A percentile compares a stretch with the other conserved stretches of the same genome.
phyloP scores from a whole-genome alignment of 1,140 invertebrate species.

The Cydia amplana region DNA sequence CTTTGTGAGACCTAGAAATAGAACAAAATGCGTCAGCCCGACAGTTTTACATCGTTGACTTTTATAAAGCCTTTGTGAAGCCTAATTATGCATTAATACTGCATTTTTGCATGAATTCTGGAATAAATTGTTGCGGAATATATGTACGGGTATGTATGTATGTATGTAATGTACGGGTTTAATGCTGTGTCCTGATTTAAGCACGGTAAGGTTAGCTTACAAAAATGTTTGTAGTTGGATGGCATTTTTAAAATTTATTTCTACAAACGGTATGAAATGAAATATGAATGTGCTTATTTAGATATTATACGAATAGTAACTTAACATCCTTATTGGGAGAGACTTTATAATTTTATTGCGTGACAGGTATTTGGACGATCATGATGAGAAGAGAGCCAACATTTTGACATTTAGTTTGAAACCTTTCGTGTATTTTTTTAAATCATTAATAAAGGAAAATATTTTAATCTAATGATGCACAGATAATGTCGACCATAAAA shows the following conservation, averaged over 20 bases:
- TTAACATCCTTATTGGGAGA: not conserved
- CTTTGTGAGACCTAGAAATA: constrained; percentile 7
- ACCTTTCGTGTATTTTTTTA: too few species aligned
- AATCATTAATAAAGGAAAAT: too few species aligned
- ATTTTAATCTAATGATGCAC: too few species aligned
- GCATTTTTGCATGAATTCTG: not conserved
- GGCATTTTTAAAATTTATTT: not conserved
- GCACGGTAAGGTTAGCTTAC: not conserved
- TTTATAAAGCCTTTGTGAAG: constrained; percentile 29
- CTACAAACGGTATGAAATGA: not conserved
- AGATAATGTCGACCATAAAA: too few species aligned
- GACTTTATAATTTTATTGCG: too few species aligned
- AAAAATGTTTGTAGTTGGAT: not conserved
- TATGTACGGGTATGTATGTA: too few species aligned
- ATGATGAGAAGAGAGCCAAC: too few species aligned
- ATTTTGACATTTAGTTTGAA: too few species aligned
- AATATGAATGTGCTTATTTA: not conserved
- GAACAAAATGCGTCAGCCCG: constrained; percentile 28
- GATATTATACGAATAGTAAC: not conserved
- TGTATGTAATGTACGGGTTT: not conserved
- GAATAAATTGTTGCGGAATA: not conserved
- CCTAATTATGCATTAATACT: constrained; percentile 30
- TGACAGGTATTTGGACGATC: too few species aligned
- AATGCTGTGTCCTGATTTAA: not conserved
- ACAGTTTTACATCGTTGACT: constrained; percentile 29